Conservation (phyloP, 2,113 vertebrate species). For the Miniopterus natalensis region DNA sequence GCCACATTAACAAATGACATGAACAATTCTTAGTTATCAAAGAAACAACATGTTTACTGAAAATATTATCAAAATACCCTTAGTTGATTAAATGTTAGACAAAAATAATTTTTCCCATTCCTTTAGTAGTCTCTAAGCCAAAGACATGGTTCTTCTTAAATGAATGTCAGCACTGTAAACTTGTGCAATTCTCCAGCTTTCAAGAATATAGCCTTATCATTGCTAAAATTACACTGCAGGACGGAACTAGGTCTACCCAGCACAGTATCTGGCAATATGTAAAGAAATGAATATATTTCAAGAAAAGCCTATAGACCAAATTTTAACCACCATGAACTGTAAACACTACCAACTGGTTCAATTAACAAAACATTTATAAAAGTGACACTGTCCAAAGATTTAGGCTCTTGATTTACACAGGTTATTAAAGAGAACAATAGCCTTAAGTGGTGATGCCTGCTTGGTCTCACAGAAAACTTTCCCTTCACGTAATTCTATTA, state of each 20-base stretch:
- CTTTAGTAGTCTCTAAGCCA: slow-evolving; percentile 19
- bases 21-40: slow-evolving; percentile 47
- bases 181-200: slow-evolving; percentile 37
- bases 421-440: slow-evolving; percentile 55
- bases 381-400: not conserved
- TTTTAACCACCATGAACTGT: slow-evolving; percentile 47
- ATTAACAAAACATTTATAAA: slow-evolving; percentile 26
- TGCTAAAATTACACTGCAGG: slow-evolving; percentile 33
- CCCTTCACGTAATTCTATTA: slow-evolving; percentile 82
- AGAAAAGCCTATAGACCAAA: not conserved
- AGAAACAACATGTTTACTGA: slow-evolving; percentile 48
- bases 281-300: not conserved
- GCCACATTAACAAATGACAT: slow-evolving; percentile 55
- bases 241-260: not conserved
- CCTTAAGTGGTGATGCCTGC: not conserved
- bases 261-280: not conserved
- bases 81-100: slow-evolving; percentile 1
- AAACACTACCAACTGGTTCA: slow-evolving; percentile 1
- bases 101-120: slow-evolving; percentile 23
- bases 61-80: slow-evolving; percentile 51
- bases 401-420: not conserved
- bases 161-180: slow-evolving; percentile 8
- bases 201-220: slow-evolving; percentile 35
- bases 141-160: slow-evolving; percentile 25
- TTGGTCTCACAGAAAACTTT: slow-evolving; percentile 76